phyloP scores from a whole-genome alignment of 2,888 invertebrate species.

The Flabesymbios commensalis region DNA sequence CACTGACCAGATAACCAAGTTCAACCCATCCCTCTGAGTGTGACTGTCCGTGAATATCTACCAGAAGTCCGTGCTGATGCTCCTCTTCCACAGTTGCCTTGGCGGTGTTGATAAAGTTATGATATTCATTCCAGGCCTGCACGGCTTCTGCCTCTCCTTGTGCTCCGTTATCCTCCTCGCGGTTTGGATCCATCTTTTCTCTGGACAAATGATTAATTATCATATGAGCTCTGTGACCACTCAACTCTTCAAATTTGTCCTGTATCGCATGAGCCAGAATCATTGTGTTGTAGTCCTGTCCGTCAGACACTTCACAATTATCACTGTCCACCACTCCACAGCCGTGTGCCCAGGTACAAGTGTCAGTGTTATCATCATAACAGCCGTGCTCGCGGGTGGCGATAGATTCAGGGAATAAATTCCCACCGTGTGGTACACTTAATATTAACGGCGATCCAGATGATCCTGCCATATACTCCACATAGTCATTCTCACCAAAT shows the following conservation, averaged over 20 bases:
- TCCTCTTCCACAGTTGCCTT: neutral
- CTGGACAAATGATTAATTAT: slow-evolving; percentile 16
- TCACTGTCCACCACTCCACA: too few species aligned
- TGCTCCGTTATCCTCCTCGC: slow-evolving; percentile 13
- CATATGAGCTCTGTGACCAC: slow-evolving; percentile 3
- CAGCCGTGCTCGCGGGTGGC: too few species aligned
- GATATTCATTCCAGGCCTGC: slow-evolving; percentile 31
- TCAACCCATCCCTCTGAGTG: slow-evolving; percentile 28
- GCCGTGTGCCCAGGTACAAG: too few species aligned
- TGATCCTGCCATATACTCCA: too few species aligned
- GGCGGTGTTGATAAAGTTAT: slow-evolving; percentile 30
- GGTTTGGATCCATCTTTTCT: slow-evolving; percentile 18
- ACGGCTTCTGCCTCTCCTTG: slow-evolving; percentile 12
- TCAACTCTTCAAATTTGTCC: neutral
- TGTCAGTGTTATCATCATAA: too few species aligned
- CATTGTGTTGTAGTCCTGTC: slow-evolving; percentile 6
- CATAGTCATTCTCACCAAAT: too few species aligned
- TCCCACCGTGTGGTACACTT: too few species aligned
- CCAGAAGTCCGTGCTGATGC: slow-evolving; percentile 16
- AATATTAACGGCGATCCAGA: too few species aligned
- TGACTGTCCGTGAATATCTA: slow-evolving; percentile 37
- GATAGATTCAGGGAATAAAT: too few species aligned
- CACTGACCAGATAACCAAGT: slow-evolving; percentile 28
- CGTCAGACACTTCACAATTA: too few species aligned
- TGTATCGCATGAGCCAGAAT: slow-evolving; percentile 7